Evolutionary conservation across 2,797 vertebrate genomes (phyloP), one percentile per base, ranked within the genome.

Genomic region (Micrastur ruficollis): DNA sequence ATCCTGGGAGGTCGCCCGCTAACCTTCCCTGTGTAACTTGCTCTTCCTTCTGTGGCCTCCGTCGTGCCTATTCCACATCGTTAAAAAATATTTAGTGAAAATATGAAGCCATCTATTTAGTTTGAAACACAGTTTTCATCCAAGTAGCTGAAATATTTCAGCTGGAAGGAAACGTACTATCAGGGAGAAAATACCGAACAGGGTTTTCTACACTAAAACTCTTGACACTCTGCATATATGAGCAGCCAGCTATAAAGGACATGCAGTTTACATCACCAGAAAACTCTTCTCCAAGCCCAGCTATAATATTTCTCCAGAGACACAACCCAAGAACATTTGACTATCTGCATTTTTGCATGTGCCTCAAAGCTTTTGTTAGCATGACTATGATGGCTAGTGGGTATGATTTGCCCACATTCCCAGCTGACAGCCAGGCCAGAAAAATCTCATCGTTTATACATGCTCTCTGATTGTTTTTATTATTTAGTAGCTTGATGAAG

Each of bases 391-490:
- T 21, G 68, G 65, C 79, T 87, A 12, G 3, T 36, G 84, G 68
- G 46, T 49, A 81, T 18, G 82, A 94, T 86, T 82, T 91, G 93
- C 87, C 86, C 70, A 36, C 42, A 70, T 66, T 81, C 87, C 82
- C 91, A 93, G 75, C 61, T 86, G 91, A 90, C 81, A 95, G 50
- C 53, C 79, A 83, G 49, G 79, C 80, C 85, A 95, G 85, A 25
- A 88, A 91, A 72, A 88, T 34, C 72, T 78, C 65, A 36, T n/a
- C 7, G 40, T 19, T 87, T 63, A 44, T 53, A 55, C 40, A 46
- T 32, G 71, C 21, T 92, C 29, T 91, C 67, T 59, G 59, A 76
- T 70, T 67, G 70, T 53, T 87, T 80, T 63, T 27, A 46, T 71
- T 84, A 81, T 94, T 91, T 76, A 90, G 44, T 32, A 59, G 80